Evolutionary conservation across 92 coral and sea anemone species (phyloP).

Genomic region (Porites lobata): DNA sequence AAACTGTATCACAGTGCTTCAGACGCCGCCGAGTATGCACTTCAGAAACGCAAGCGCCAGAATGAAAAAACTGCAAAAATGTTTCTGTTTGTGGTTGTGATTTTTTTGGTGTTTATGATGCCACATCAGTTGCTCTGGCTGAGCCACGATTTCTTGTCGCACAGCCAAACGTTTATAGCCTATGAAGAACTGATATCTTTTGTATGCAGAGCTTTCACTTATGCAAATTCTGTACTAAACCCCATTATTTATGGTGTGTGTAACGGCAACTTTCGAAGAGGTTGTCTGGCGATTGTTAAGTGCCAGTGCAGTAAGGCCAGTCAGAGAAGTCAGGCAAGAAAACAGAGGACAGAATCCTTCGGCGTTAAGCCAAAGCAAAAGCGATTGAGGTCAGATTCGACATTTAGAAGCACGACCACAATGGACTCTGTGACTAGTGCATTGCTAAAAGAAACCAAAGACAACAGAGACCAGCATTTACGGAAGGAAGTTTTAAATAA

Average conservation of each 20-base stretch:
- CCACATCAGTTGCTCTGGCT: constrained; percentile 95
- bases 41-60: constrained; percentile 74
- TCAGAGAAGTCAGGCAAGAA: constrained; percentile 56
- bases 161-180: constrained; percentile 48
- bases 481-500: background rate
- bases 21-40: constrained; percentile 27
- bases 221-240: constrained; percentile 89
- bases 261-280: constrained; percentile 78
- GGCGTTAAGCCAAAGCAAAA: background rate
- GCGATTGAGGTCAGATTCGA: background rate
- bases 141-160: constrained; percentile 68
- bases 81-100: constrained; percentile 87
- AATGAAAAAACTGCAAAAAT: constrained; percentile 83
- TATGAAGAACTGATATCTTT: constrained; percentile 68
- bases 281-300: constrained; percentile 65
- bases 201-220: constrained; percentile 86
- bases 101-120: constrained; percentile 90
- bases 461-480: background rate
- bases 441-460: constrained; percentile 9
- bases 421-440: background rate
- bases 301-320: constrained; percentile 76
- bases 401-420: background rate
- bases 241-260: constrained; percentile 87
- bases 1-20: constrained; percentile 16
- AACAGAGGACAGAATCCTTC: constrained; percentile 23